Evolutionary conservation across 2,797 vertebrate genomes (phyloP).

Genomic region (Hapalemur alaotrensis): DNA sequence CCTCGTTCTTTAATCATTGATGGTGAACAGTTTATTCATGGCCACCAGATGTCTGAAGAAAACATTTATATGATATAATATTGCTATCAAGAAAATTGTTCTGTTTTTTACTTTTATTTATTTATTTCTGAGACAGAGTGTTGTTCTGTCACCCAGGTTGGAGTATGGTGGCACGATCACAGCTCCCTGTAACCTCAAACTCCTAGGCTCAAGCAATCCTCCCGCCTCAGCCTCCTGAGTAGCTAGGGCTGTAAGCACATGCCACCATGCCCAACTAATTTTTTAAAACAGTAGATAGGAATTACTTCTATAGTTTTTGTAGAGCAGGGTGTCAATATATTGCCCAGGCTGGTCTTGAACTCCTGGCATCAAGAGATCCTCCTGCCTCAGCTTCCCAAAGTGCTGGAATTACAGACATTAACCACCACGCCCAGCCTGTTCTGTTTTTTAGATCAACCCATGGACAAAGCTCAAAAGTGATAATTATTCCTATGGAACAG

Average conservation of each 20-base stretch:
- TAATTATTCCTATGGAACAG: not conserved
- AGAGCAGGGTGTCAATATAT: not conserved
- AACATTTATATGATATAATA: not conserved
- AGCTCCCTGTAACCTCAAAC: not conserved
- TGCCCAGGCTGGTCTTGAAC: not conserved
- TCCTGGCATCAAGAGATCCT: not conserved
- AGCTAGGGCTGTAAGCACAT: not conserved
- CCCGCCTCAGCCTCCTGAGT: not conserved
- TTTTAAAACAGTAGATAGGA: not conserved
- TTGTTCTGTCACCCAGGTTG: not conserved
- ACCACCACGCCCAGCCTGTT: not conserved
- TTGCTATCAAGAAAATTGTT: not conserved
- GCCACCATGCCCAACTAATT: not conserved
- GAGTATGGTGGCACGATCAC: not conserved
- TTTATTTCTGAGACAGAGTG: not conserved
- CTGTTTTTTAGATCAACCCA: not conserved
- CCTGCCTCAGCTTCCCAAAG: not conserved
- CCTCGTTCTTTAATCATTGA: not conserved
- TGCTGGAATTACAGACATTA: not conserved
- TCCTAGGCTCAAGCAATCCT: not conserved
- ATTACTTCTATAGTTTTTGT: not conserved
- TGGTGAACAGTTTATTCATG: not conserved
- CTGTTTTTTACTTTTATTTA: not conserved
- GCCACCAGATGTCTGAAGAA: not conserved
- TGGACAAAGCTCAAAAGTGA: not conserved